Evolutionary conservation across 2,113 vertebrate genomes (phyloP).

Genomic region (Athene cunicularia): DNA sequence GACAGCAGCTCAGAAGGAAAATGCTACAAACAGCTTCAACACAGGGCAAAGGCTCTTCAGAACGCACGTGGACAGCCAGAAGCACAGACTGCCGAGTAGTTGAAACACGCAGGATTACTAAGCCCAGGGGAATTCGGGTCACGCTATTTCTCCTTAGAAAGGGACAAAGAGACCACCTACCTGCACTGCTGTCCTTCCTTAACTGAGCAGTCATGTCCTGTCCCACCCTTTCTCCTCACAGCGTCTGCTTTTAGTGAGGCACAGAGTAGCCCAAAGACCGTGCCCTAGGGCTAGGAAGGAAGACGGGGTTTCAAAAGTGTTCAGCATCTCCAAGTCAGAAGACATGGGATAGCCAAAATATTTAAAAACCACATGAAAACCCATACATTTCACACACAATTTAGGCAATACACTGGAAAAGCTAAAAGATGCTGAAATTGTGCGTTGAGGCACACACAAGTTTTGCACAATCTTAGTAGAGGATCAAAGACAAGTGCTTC

Average conservation of each 20-base stretch:
- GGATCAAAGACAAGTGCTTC: not conserved
- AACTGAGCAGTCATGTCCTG: not conserved
- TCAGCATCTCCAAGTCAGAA: not conserved
- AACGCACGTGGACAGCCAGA: not conserved
- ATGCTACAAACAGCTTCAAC: not conserved
- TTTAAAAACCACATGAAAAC: not conserved
- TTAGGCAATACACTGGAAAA: not conserved
- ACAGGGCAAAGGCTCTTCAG: not conserved
- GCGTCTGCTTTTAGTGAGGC: not conserved
- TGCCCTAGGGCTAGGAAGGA: not conserved
- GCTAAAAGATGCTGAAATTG: not conserved
- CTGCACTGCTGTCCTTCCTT: rapidly evolving
- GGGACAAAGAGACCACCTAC: not conserved
- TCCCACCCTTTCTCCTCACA: not conserved
- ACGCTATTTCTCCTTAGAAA: not conserved
- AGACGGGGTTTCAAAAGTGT: not conserved
- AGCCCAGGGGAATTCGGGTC: not conserved
- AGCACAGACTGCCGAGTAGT: not conserved
- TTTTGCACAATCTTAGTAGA: not conserved
- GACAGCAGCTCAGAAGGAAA: not conserved
- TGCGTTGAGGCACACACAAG: not conserved
- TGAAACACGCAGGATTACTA: not conserved
- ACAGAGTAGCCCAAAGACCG: not conserved
- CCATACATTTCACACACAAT: not conserved
- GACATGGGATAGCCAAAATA: not conserved